phyloP scores from a whole-genome alignment of 1,140 invertebrate genomes.

The Thaumatotibia leucotreta region DNA sequence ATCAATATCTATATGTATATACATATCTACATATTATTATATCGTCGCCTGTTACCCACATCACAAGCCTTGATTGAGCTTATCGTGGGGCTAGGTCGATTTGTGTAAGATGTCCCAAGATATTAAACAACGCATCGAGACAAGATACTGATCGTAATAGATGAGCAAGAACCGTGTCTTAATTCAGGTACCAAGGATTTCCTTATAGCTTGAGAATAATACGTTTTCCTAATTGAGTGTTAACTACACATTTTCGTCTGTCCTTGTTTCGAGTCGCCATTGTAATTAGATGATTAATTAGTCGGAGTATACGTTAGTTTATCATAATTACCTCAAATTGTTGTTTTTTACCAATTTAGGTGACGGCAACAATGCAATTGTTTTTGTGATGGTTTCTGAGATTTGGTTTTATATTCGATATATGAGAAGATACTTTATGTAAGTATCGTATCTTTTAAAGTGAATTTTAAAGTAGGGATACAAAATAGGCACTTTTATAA shows the following conservation, averaged over 20 bases:
- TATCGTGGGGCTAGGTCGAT: too few species aligned
- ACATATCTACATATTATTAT: too few species aligned
- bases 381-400: neutral
- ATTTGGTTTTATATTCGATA: neutral
- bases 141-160: neutral
- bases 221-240: slow-evolving; percentile 13
- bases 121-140: neutral
- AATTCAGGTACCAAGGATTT: neutral
- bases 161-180: neutral
- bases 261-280: slow-evolving; percentile 16
- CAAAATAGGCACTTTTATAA: neutral
- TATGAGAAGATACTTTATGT: neutral
- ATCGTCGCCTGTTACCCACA: too few species aligned
- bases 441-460: neutral
- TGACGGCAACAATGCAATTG: neutral
- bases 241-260: slow-evolving; percentile 4
- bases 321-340: neutral
- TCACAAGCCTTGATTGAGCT: too few species aligned
- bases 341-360: neutral
- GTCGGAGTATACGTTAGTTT: slow-evolving; percentile 7
- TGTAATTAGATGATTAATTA: slow-evolving; percentile 19
- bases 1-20: too few species aligned
- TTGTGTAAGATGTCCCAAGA: too few species aligned
- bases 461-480: neutral
- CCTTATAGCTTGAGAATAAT: slow-evolving; percentile 17